These are phyloP conservation scores for Knipowitschia caucasica DNA, from an alignment of 2,797 vertebrate genomes.

Conservation along the genomic window DNA sequence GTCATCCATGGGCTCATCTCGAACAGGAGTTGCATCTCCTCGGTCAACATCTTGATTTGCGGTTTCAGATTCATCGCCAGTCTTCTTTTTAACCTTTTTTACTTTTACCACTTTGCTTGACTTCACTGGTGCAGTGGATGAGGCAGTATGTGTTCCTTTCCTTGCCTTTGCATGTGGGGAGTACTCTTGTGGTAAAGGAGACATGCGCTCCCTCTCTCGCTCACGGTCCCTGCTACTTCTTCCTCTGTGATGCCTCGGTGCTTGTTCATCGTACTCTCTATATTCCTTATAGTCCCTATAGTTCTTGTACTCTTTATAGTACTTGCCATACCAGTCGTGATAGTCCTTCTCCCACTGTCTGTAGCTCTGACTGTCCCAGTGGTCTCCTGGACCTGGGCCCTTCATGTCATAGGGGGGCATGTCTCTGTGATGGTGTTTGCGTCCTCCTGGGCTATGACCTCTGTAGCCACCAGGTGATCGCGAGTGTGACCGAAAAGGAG, in stretches of 20 bases:
- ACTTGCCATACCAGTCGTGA: slow-evolving; percentile 94
- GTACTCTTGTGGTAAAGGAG: slow-evolving; percentile 82
- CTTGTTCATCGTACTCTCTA: slow-evolving; percentile 48
- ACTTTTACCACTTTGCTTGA: slow-evolving; percentile 80
- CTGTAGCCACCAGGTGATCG: slow-evolving; percentile 78
- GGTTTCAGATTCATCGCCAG: slow-evolving; percentile 85
- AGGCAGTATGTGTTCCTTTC: slow-evolving; percentile 65
- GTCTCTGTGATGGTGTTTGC: slow-evolving; percentile 71
- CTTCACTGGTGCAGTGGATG: slow-evolving; percentile 57
- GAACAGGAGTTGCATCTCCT: slow-evolving; percentile 93
- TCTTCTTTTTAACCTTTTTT: slow-evolving; percentile 87
- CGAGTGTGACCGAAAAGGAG: slow-evolving; percentile 84
- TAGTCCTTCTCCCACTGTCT: slow-evolving; percentile 95
- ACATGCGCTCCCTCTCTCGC: slow-evolving; percentile 72
- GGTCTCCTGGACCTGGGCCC: slow-evolving; percentile 75
- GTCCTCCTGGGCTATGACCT: slow-evolving; percentile 78
- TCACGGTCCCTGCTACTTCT: slow-evolving; percentile 64
- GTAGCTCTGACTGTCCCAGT: slow-evolving; percentile 89
- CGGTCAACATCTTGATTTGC: slow-evolving; percentile 79
- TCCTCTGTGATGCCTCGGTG: slow-evolving; percentile 55
- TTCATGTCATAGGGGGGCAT: slow-evolving; percentile 69
- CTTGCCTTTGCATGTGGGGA: slow-evolving; percentile 84
- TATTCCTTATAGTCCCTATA: slow-evolving; percentile 85
- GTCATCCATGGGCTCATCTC: slow-evolving; percentile 96
- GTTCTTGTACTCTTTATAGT: slow-evolving; percentile 83